Evolutionary conservation across 2,888 invertebrate species (phyloP).

Genomic region (Apodemia duryi): DNA sequence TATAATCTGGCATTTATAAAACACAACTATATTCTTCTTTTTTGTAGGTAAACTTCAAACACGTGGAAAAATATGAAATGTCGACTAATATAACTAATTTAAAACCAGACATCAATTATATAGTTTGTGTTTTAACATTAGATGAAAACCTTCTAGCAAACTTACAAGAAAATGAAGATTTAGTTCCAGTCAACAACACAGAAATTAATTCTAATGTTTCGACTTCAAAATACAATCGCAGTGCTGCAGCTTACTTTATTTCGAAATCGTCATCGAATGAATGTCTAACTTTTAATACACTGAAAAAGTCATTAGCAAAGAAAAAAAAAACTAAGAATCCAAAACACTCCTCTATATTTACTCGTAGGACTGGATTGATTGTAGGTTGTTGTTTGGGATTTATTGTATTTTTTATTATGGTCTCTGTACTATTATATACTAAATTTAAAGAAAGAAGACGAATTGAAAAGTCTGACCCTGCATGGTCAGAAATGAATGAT

Average conservation of each 20-base stretch:
- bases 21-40: background rate
- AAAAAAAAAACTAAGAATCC: constrained; percentile 51
- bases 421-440: constrained; percentile 64
- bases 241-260: constrained; percentile 55
- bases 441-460: constrained; percentile 71
- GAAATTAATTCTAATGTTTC: constrained; percentile 47
- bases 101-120: constrained; percentile 56
- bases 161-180: constrained; percentile 39
- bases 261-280: constrained; percentile 66
- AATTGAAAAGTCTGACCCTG: constrained; percentile 68
- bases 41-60: constrained; percentile 59
- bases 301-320: constrained; percentile 50
- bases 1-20: background rate
- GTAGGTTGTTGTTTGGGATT: constrained; percentile 69
- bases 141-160: constrained; percentile 54
- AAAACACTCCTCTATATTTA: constrained; percentile 53
- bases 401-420: constrained; percentile 71
- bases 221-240: constrained; percentile 50
- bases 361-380: constrained; percentile 67
- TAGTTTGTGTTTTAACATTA: constrained; percentile 59
- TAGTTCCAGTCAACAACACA: constrained; percentile 44
- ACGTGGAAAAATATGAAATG: constrained; percentile 57
- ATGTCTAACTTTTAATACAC: constrained; percentile 66
- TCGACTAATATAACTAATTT: constrained; percentile 58
- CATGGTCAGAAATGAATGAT: constrained; percentile 72